phyloP scores from a whole-genome alignment of 2,888 invertebrate species.

The Scaptomyza cyrtandrae region DNA sequence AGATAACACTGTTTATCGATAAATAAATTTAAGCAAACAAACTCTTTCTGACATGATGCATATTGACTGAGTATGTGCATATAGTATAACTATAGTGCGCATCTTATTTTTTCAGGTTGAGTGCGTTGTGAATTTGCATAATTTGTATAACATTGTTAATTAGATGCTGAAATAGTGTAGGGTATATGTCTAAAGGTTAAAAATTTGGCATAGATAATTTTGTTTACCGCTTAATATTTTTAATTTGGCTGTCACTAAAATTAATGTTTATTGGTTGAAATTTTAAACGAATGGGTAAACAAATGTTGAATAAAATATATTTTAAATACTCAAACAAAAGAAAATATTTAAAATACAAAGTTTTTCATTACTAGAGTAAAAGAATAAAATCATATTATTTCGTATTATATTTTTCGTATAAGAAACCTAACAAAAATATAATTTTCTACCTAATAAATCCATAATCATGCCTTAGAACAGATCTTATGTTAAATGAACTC shows the following conservation, averaged over 20 bases:
- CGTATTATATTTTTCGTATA: too few species aligned
- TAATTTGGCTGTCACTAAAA: slow-evolving; percentile 12
- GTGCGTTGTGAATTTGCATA: slow-evolving; percentile 16
- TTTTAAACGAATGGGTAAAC: not conserved
- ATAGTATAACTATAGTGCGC: not conserved
- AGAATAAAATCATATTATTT: too few species aligned
- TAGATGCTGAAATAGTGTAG: slow-evolving; percentile 3
- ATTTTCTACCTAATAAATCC: too few species aligned
- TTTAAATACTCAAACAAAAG: not conserved
- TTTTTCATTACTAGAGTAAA: not conserved
- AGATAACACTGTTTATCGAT: slow-evolving; percentile 21
- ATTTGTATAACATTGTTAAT: slow-evolving; percentile 11
- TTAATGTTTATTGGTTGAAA: slow-evolving; percentile 17
- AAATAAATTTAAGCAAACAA: slow-evolving; percentile 16
- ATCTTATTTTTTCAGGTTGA: slow-evolving; percentile 10
- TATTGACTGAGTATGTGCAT: not conserved
- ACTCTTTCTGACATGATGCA: slow-evolving; percentile 21
- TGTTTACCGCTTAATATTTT: not conserved
- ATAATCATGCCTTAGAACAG: too few species aligned
- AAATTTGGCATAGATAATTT: slow-evolving; percentile 3
- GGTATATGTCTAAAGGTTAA: slow-evolving; percentile 9
- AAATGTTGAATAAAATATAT: too few species aligned
- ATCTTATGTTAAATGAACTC: too few species aligned
- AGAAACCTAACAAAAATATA: too few species aligned
- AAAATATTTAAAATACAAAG: not conserved